These are phyloP conservation scores for Dexiosoma caninum DNA, from an alignment of 2,888 invertebrate genomes.

Conservation along the genomic window DNA sequence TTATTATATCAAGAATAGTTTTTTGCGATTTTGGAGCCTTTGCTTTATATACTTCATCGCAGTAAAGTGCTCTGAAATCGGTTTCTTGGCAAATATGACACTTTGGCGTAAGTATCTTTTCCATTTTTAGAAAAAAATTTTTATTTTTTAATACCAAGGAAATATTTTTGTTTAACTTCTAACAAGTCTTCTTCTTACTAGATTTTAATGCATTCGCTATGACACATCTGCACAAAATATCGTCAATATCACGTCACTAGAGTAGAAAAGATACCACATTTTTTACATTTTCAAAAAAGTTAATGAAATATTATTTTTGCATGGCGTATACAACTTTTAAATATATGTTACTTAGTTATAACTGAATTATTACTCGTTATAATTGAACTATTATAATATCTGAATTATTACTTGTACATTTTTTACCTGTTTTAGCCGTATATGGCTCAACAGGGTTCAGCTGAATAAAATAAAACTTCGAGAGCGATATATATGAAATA, in stretches of 20 bases:
- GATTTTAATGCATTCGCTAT: not conserved
- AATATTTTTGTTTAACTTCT: constrained; percentile 39
- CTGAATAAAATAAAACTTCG: no score
- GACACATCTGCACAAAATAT: not conserved
- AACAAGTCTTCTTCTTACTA: constrained; percentile 20
- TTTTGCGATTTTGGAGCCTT: constrained; percentile 59
- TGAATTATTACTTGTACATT: no score
- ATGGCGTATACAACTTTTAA: no score
- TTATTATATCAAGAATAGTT: constrained; percentile 57
- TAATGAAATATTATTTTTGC: no score
- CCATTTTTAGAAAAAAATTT: constrained; percentile 25
- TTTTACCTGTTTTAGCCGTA: no score
- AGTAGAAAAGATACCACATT: not conserved
- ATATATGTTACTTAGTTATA: no score
- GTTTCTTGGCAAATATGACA: constrained; percentile 57
- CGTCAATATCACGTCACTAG: not conserved
- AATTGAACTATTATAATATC: no score
- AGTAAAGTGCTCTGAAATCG: constrained; percentile 37
- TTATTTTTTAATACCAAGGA: not conserved
- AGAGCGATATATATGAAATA: no score
- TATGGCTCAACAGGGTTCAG: no score
- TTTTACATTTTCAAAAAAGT: no score
- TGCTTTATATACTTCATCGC: constrained; percentile 58
- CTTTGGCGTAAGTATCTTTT: constrained; percentile 44
- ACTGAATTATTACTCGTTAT: no score